These are phyloP conservation scores for Meloidogyne exigua DNA, from an alignment of 1,140 invertebrate species.

Conservation along the genomic window DNA sequence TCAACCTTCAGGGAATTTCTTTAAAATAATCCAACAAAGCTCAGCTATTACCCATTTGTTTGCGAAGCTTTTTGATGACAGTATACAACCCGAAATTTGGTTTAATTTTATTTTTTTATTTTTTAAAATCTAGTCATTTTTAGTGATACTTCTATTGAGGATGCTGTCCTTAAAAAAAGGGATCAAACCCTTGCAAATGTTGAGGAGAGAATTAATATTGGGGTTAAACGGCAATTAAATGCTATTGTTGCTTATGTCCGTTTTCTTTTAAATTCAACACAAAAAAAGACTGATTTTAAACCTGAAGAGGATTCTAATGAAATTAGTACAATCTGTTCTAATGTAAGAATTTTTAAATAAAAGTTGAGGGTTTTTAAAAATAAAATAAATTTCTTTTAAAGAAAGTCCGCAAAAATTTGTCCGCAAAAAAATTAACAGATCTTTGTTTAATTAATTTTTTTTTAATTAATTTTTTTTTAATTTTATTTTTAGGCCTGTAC, in stretches of 20 bases:
- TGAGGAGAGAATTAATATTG: constrained; percentile 84
- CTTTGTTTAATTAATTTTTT: too few species aligned
- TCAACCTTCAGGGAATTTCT: constrained; percentile 85
- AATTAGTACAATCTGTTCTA: constrained; percentile 37
- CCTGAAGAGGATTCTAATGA: constrained; percentile 74
- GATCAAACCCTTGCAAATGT: constrained; percentile 77
- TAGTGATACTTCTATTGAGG: constrained; percentile 83
- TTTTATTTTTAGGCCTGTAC: constrained; percentile 76
- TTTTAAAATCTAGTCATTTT: constrained; percentile 27
- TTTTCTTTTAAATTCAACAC: constrained; percentile 83
- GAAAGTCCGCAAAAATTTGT: too few species aligned
- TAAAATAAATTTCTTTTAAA: too few species aligned
- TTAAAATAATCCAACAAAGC: constrained; percentile 87
- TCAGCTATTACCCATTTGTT: constrained; percentile 91
- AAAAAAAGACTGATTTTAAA: constrained; percentile 92
- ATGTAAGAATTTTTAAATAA: neutral
- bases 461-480: constrained; percentile 47
- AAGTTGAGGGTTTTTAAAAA: too few species aligned
- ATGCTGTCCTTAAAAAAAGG: constrained; percentile 82
- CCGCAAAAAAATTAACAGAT: too few species aligned
- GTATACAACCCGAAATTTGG: constrained; percentile 82
- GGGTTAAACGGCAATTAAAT: constrained; percentile 77
- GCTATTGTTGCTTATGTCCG: constrained; percentile 87
- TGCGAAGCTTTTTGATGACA: constrained; percentile 89
- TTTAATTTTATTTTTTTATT: constrained; percentile 59